phyloP scores from a whole-genome alignment of 2,797 vertebrate species.

The Pipistrellus pygmaeus region DNA sequence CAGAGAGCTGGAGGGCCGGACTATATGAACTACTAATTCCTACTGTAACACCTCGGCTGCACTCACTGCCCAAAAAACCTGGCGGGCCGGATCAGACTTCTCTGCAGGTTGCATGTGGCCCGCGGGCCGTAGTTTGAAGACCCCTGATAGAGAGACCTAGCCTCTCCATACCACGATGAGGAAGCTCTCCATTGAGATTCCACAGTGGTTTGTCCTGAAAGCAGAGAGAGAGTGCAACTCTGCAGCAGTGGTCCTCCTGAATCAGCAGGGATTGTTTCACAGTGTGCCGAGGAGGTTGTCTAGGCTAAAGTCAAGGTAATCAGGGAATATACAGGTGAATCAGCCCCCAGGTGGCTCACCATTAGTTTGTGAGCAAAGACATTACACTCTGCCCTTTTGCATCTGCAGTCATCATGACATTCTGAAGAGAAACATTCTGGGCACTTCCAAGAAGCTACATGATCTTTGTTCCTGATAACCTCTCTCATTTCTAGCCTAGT shows the following conservation, averaged over 20 bases:
- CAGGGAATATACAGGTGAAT: neutral
- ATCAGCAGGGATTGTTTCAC: neutral
- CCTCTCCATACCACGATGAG: neutral
- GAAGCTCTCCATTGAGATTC: neutral
- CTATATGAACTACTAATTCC: no score
- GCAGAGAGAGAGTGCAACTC: neutral
- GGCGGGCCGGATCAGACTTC: no score
- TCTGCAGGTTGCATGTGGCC: no score
- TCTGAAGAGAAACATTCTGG: neutral
- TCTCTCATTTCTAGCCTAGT: neutral
- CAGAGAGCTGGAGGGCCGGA: no score
- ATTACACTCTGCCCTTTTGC: neutral
- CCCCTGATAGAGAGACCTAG: neutral
- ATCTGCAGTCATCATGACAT: neutral
- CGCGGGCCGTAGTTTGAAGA: no score
- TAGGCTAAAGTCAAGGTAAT: neutral
- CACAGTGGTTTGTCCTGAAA: neutral
- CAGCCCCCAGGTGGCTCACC: neutral
- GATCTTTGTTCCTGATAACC: neutral
- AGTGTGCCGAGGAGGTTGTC: neutral
- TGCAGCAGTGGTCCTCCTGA: neutral
- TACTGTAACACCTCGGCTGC: no score
- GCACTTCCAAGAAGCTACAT: neutral
- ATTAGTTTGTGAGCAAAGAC: neutral
- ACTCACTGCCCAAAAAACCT: no score